These are phyloP conservation scores for Micronycteris hirsuta DNA, from an alignment of 2,113 vertebrate genomes.

Conservation along the genomic window DNA sequence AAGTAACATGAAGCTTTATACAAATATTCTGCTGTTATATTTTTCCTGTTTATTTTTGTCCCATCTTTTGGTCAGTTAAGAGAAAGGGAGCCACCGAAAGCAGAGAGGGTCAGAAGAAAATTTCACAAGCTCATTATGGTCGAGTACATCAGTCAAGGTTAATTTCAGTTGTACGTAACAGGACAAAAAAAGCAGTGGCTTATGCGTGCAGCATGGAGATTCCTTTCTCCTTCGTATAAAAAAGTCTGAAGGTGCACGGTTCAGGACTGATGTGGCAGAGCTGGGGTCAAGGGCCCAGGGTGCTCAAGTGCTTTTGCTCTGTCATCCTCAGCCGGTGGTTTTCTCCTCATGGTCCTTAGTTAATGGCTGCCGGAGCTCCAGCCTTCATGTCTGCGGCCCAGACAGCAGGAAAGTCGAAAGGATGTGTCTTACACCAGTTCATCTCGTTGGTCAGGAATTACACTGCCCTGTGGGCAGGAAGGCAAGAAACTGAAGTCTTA, in stretches of 20 bases:
- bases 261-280: not conserved
- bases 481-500: not conserved
- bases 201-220: not conserved
- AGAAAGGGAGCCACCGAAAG: not conserved
- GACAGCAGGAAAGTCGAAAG: not conserved
- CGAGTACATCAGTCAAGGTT: not conserved
- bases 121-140: not conserved
- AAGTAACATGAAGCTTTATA: constrained; percentile 20
- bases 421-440: not conserved
- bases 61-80: not conserved
- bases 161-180: not conserved
- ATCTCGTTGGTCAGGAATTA: not conserved
- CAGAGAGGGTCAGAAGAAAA: not conserved
- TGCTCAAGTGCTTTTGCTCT: not conserved
- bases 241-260: not conserved
- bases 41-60: constrained; percentile 38
- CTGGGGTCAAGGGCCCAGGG: not conserved
- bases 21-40: not conserved
- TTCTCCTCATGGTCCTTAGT: not conserved
- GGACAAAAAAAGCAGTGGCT: not conserved
- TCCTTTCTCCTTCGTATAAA: not conserved
- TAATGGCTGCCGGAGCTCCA: not conserved
- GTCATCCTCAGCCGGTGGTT: not conserved
- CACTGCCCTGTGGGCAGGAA: not conserved
- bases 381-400: not conserved